Percentiles rank a stretch among this genome's conserved stretches.
Conservation (phyloP, 2,888 invertebrate genomes). For the Thyatira batis region DNA sequence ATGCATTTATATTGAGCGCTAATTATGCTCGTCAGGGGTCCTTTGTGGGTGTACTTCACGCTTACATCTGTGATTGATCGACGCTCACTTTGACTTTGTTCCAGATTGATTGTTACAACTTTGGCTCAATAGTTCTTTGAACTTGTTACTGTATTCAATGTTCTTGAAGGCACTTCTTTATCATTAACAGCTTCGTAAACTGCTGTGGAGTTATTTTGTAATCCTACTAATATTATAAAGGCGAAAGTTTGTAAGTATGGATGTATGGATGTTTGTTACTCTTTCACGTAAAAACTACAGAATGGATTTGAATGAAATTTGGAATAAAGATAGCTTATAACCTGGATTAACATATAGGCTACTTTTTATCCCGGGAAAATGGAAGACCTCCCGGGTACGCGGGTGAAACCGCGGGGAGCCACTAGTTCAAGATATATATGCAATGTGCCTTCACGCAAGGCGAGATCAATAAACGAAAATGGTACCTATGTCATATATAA, state of each 20-base stretch:
- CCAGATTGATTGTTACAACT: background rate
- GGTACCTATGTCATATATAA: background rate
- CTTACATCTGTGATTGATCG: constrained; percentile 27
- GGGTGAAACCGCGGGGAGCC: too few relatives aligned
- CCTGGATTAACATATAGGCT: too few relatives aligned
- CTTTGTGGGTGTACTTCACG: constrained; percentile 13
- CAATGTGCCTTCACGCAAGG: too few relatives aligned
- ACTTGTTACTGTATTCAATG: background rate
- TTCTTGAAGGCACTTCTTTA: background rate
- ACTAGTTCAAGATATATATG: too few relatives aligned
- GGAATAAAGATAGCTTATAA: too few relatives aligned
- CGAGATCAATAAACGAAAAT: background rate
- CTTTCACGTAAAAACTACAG: too few relatives aligned
- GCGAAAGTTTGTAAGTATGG: too few relatives aligned
- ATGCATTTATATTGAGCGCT: constrained; percentile 24
- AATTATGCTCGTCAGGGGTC: constrained; percentile 25
- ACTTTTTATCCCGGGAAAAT: too few relatives aligned
- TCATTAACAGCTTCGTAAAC: background rate
- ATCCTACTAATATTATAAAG: too few relatives aligned
- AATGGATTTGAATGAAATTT: too few relatives aligned
- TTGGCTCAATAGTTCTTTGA: background rate
- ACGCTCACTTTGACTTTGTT: constrained; percentile 7
- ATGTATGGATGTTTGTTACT: too few relatives aligned
- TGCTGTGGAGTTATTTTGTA: background rate
- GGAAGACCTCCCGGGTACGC: too few relatives aligned